Conservation (phyloP, 2,113 vertebrate species). For the Acanthochromis polyacanthus region DNA sequence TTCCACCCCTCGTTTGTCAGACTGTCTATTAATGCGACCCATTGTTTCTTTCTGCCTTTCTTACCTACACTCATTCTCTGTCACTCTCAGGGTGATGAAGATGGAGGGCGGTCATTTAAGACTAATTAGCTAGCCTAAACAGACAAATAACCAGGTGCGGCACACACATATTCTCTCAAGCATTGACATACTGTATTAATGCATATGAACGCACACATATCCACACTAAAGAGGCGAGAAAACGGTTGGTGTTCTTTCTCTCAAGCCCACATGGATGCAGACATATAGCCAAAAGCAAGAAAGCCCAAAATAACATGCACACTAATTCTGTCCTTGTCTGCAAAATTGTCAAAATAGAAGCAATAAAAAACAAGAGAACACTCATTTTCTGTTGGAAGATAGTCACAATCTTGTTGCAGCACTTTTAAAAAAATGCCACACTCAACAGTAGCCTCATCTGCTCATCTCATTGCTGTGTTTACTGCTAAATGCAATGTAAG, state of each 20-base stretch:
- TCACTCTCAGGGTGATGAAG: conserved; percentile 65
- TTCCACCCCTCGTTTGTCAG: conserved; percentile 50
- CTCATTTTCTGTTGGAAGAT: conserved; percentile 2
- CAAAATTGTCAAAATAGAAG: conserved; percentile 27
- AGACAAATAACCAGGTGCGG: conserved; percentile 66
- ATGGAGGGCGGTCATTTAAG: conserved; percentile 73
- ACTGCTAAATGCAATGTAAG: conserved; percentile 29
- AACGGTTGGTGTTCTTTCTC: background rate
- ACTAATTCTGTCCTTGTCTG: conserved; percentile 1
- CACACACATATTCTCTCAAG: conserved; percentile 16
- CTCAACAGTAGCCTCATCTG: conserved; percentile 22
- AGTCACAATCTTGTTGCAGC: background rate
- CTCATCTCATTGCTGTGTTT: conserved; percentile 16
- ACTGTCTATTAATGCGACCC: conserved; percentile 51
- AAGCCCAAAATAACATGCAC: conserved; percentile 1
- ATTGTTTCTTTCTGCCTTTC: conserved; percentile 44
- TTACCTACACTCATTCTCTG: conserved; percentile 20
- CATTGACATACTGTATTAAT: background rate
- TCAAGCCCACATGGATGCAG: background rate
- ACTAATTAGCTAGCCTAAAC: conserved; percentile 66
- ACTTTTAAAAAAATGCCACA: background rate
- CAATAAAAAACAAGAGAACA: conserved; percentile 24
- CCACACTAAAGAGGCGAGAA: background rate
- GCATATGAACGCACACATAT: background rate
- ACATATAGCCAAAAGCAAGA: conserved; percentile 3